These are phyloP conservation scores for Acridotheres tristis DNA, from an alignment of 2,797 vertebrate genomes.

Conservation along the genomic window DNA sequence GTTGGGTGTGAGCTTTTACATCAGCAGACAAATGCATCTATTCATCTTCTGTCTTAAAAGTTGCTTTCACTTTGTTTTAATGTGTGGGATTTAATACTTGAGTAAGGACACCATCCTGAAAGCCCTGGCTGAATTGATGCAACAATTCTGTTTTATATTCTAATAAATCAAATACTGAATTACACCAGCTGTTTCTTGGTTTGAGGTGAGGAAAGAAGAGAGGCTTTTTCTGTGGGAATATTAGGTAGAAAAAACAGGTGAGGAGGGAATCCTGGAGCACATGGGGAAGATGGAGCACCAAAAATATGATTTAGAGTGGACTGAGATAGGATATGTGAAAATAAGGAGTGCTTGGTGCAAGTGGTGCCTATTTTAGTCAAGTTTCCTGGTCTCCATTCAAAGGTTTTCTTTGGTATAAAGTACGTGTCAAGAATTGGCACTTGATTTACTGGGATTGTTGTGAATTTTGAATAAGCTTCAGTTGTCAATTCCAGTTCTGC, in stretches of 20 bases:
- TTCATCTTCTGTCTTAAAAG: not conserved
- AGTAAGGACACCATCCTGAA: not conserved
- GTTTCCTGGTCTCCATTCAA: not conserved
- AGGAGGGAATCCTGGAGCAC: not conserved
- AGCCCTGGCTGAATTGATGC: not conserved
- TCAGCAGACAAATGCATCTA: not conserved
- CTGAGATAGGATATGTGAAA: not conserved
- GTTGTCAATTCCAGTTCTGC: not conserved
- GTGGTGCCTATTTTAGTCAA: not conserved
- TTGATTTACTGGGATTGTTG: not conserved
- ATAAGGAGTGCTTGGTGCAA: not conserved
- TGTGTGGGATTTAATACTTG: not conserved
- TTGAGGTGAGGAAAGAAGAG: not conserved
- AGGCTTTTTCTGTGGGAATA: not conserved
- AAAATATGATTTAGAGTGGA: not conserved
- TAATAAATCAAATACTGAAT: not conserved
- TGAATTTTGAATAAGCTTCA: not conserved
- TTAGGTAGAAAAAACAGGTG: not conserved
- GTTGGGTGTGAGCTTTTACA: not conserved
- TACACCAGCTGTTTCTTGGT: not conserved
- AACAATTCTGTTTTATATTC: not conserved
- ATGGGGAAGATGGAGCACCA: not conserved
- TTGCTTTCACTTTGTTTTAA: not conserved
- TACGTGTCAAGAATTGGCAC: not conserved
- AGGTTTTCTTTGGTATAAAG: not conserved